phyloP scores from a whole-genome alignment of 2,888 invertebrate genomes.

The Acanthopleura granulata region DNA sequence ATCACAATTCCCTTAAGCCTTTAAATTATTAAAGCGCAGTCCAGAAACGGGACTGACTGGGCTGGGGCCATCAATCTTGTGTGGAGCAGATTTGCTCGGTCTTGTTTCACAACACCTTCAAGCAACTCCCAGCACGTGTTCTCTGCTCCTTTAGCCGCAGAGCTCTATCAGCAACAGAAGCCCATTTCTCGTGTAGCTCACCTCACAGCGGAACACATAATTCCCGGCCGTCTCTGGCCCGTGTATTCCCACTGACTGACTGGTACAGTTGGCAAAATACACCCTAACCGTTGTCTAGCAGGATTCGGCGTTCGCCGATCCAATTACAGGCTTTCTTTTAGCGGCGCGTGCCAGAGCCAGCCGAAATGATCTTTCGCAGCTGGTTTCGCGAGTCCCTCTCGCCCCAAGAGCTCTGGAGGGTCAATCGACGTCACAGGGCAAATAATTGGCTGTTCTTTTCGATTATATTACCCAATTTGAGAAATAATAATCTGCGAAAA shows the following conservation, averaged over 20 bases:
- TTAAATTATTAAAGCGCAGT: too few species aligned
- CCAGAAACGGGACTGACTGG: too few species aligned
- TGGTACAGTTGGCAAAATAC: constrained; percentile 18
- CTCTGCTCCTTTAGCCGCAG: too few species aligned
- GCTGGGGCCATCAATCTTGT: too few species aligned
- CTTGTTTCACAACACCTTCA: too few species aligned
- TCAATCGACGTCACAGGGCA: constrained; percentile 10
- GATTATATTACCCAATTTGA: neutral
- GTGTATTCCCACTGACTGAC: constrained; percentile 16
- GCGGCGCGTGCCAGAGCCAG: constrained; percentile 8
- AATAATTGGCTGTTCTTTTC: constrained; percentile 1
- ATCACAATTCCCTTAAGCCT: too few species aligned
- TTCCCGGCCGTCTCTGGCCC: neutral
- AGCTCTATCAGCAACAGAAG: too few species aligned
- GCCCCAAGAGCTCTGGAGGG: neutral
- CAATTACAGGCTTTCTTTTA: neutral
- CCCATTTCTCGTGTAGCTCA: too few species aligned
- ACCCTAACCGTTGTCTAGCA: neutral
- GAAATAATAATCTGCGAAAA: constrained; percentile 10
- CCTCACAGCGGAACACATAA: constrained; percentile 2
- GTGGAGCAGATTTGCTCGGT: too few species aligned
- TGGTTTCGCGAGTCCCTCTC: neutral
- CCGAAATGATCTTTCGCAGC: constrained; percentile 11
- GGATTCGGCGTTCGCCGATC: neutral
- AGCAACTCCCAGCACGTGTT: too few species aligned